Evolutionary conservation across 2,797 vertebrate species (phyloP).

Genomic region (Tympanoctomys barrerae): DNA sequence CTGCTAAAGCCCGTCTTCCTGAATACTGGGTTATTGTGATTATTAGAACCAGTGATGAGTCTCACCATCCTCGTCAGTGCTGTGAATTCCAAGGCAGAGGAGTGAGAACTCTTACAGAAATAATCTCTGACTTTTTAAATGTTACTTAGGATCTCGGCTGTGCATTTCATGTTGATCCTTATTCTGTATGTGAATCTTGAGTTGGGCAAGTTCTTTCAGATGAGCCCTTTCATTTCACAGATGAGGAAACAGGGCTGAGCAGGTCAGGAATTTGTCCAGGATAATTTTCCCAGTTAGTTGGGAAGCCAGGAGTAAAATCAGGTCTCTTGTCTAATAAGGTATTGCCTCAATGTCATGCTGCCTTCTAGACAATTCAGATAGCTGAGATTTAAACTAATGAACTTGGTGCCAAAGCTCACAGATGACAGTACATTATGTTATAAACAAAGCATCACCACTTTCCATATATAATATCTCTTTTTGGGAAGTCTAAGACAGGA

Average conservation of each 20-base stretch:
- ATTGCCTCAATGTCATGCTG: background rate
- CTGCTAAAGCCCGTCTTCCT: background rate
- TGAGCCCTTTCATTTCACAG: background rate
- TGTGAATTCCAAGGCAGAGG: background rate
- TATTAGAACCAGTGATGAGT: background rate
- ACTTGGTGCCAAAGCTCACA: background rate
- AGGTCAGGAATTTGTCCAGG: background rate
- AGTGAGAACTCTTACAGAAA: background rate
- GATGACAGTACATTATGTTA: background rate
- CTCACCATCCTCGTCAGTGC: background rate
- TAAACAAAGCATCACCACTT: slow-evolving; percentile 9
- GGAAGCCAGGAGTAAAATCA: background rate
- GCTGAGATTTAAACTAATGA: slow-evolving; percentile 17
- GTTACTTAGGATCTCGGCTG: background rate
- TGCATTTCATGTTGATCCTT: background rate
- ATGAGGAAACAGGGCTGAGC: background rate
- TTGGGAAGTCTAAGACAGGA: slow-evolving; percentile 39
- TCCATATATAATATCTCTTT: background rate
- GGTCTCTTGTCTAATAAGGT: background rate
- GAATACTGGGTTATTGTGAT: background rate
- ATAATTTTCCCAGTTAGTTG: background rate
- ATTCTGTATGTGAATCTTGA: background rate
- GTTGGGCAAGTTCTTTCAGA: background rate
- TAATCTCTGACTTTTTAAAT: background rate
- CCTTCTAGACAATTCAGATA: background rate